A percentile compares a stretch with the other conserved stretches of the same genome.
Conservation (phyloP, 2,113 vertebrate genomes). For the Plecotus auritus region DNA sequence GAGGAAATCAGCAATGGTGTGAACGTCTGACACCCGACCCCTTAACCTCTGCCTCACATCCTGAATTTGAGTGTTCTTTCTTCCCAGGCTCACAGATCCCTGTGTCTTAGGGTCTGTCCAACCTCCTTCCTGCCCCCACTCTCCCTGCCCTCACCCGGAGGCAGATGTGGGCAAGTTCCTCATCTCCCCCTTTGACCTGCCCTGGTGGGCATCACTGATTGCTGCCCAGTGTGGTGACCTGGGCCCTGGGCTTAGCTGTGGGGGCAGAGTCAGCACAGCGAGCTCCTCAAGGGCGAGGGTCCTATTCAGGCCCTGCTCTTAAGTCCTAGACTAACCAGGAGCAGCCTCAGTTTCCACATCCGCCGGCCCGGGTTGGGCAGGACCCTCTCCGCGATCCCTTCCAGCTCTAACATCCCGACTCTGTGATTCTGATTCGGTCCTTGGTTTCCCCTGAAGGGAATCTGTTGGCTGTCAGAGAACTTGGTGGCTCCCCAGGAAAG, state of each 20-base stretch:
- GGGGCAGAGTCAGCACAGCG: background rate
- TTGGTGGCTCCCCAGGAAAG: background rate
- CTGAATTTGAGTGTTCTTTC: background rate
- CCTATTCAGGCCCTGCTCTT: background rate
- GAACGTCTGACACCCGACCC: background rate
- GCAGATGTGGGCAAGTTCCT: background rate
- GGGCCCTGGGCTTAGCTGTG: accelerated
- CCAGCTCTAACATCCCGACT: background rate
- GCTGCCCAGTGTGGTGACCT: accelerated
- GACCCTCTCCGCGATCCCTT: background rate
- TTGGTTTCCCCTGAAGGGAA: background rate
- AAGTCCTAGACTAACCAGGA: background rate
- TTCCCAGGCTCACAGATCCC: background rate
- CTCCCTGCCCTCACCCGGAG: background rate
- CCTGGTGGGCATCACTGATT: background rate
- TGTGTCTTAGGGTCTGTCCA: background rate
- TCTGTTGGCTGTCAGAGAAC: background rate
- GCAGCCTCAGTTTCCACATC: background rate
- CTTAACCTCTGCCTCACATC: background rate
- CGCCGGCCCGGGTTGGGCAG: background rate
- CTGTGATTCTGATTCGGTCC: background rate
- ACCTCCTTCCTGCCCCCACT: background rate
- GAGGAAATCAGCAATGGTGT: background rate
- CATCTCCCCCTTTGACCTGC: background rate
- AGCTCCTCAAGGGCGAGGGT: accelerated